Conservation (phyloP, 2,888 invertebrate species). For the Drosophila bunnanda region DNA sequence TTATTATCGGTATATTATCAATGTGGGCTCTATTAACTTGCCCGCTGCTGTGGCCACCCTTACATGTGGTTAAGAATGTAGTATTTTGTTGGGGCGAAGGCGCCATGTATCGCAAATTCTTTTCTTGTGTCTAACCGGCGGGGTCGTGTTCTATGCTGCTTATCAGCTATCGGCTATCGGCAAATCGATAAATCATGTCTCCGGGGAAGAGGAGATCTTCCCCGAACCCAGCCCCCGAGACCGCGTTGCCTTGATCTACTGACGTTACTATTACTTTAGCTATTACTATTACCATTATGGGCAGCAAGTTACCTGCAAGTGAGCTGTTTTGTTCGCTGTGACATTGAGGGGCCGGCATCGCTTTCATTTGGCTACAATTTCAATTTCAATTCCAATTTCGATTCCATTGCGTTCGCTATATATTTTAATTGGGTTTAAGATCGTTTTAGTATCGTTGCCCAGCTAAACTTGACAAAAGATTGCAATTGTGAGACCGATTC, state of each 20-base stretch:
- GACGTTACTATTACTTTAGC: neutral
- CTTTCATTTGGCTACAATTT: conserved; percentile 49
- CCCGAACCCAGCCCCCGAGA: neutral
- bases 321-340: conserved; percentile 33
- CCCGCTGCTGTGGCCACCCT: conserved; percentile 3
- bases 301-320: conserved; percentile 2
- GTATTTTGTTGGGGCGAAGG: neutral
- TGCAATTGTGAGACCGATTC: neutral
- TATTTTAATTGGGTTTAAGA: conserved; percentile 53
- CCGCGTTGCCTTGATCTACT: conserved; percentile 32
- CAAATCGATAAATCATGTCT: conserved; percentile 33
- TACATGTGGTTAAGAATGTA: conserved; percentile 7
- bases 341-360: conserved; percentile 61
- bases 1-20: neutral
- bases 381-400: conserved; percentile 49
- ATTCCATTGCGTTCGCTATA: conserved; percentile 43
- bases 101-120: conserved; percentile 39
- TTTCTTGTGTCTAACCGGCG: conserved; percentile 31
- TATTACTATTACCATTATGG: neutral
- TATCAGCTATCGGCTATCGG: conserved; percentile 55
- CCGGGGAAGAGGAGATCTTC: conserved; percentile 18
- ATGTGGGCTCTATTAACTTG: neutral
- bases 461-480: conserved; percentile 39
- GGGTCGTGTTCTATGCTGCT: conserved; percentile 47
- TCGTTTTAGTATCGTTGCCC: conserved; percentile 29